A percentile compares a stretch with the other conserved stretches of the same genome.
These are phyloP conservation scores for Metaphire vulgaris DNA, from an alignment of 1,140 invertebrate genomes.

Conservation along the genomic window DNA sequence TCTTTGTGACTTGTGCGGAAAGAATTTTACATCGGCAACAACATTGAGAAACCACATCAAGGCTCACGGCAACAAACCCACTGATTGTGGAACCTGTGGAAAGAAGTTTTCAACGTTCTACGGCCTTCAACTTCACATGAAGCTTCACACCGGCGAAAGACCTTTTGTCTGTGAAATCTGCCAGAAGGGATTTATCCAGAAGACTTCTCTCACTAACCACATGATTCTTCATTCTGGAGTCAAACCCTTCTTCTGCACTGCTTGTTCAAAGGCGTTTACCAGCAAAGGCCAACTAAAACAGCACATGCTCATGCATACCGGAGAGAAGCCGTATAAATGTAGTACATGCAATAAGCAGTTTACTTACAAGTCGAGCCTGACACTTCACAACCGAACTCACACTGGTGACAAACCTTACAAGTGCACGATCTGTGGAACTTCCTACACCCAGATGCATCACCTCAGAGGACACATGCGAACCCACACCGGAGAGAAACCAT, in stretches of 20 bases:
- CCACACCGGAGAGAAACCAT: slow-evolving; percentile 39
- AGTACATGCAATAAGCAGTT: slow-evolving; percentile 47
- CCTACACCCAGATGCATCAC: slow-evolving; percentile 46
- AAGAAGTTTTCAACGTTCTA: slow-evolving; percentile 68
- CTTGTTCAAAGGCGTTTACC: slow-evolving; percentile 60
- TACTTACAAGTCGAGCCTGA: slow-evolving; percentile 58
- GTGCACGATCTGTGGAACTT: slow-evolving; percentile 48
- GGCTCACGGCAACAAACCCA: slow-evolving; percentile 89
- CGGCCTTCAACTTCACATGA: slow-evolving; percentile 58
- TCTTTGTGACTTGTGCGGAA: slow-evolving; percentile 68
- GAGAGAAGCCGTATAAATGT: slow-evolving; percentile 42
- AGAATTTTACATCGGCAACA: slow-evolving; percentile 86
- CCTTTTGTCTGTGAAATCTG: slow-evolving; percentile 77
- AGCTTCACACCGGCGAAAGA: slow-evolving; percentile 89
- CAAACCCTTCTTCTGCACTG: slow-evolving; percentile 61
- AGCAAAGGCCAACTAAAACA: neutral
- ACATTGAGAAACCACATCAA: slow-evolving; percentile 88
- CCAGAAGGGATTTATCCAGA: slow-evolving; percentile 74
- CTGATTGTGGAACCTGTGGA: slow-evolving; percentile 73
- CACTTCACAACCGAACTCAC: slow-evolving; percentile 92
- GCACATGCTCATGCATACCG: slow-evolving; percentile 31
- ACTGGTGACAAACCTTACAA: slow-evolving; percentile 38
- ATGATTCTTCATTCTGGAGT: slow-evolving; percentile 43
- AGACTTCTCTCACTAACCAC: slow-evolving; percentile 25
- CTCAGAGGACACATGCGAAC: slow-evolving; percentile 38